phyloP scores from a whole-genome alignment of 2,113 vertebrate species.

The Brachirus orientalis region DNA sequence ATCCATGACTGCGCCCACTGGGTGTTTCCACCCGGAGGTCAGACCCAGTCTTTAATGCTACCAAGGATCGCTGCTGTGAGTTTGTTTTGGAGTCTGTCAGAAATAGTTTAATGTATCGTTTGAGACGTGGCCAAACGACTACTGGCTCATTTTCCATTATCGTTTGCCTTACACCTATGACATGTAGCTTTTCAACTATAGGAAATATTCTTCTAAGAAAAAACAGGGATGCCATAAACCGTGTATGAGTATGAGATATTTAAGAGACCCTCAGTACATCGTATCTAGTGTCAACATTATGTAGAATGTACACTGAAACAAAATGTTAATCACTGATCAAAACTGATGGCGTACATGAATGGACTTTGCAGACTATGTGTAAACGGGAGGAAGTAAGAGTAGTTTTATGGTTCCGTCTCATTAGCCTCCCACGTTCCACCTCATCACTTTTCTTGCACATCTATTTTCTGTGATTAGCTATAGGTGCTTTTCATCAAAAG shows the following conservation, averaged over 20 bases:
- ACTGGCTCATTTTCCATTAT: constrained; percentile 40
- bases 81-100: constrained; percentile 10
- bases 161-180: not conserved
- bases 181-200: constrained; percentile 28
- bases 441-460: too few relatives aligned
- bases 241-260: not conserved
- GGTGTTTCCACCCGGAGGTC: constrained; percentile 11
- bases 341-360: too few relatives aligned
- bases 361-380: too few relatives aligned
- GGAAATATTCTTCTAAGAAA: constrained; percentile 19
- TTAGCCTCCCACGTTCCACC: too few relatives aligned
- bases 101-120: too few relatives aligned
- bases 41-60: not conserved
- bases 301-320: not conserved
- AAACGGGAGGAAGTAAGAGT: too few relatives aligned
- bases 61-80: not conserved
- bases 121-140: constrained; percentile 5
- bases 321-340: too few relatives aligned
- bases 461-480: too few relatives aligned
- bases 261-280: too few relatives aligned
- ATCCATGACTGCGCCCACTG: constrained; percentile 13
- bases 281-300: too few relatives aligned
- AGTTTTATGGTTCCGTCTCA: too few relatives aligned
- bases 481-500: too few relatives aligned
- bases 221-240: not conserved